Conservation (phyloP, 2,797 vertebrate species). For the Pangasius djambal region DNA sequence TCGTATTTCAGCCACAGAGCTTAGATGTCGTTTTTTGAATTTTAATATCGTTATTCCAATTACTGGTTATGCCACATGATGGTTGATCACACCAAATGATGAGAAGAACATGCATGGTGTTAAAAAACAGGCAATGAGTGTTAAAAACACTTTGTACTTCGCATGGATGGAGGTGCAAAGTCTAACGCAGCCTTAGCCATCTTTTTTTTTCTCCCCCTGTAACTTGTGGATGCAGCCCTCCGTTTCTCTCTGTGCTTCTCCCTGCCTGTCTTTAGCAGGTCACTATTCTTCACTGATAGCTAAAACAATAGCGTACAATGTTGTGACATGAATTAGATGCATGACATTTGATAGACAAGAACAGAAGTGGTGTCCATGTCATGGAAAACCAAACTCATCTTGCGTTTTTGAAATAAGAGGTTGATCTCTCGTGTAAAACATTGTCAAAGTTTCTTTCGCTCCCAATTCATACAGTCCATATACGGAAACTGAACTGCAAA, state of each 20-base stretch:
- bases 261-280: not conserved
- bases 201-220: not conserved
- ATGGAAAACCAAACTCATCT: not conserved
- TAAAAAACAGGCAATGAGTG: not conserved
- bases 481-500: not conserved
- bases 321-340: not conserved
- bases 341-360: not conserved
- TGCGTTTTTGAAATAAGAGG: not conserved
- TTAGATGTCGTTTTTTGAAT: not conserved
- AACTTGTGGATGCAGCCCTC: not conserved
- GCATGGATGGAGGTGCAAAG: conserved; percentile 8
- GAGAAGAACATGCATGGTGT: not conserved
- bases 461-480: not conserved
- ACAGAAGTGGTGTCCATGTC: not conserved
- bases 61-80: not conserved
- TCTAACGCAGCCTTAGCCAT: not conserved
- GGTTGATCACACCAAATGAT: not conserved
- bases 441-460: not conserved
- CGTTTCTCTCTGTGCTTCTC: not conserved
- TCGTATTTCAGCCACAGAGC: not conserved
- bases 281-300: not conserved
- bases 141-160: conserved; percentile 2
- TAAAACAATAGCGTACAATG: not conserved
- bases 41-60: not conserved
- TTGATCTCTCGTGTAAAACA: not conserved